Evolutionary conservation across 2,797 vertebrate genomes (phyloP).

Genomic region (Morus bassanus): DNA sequence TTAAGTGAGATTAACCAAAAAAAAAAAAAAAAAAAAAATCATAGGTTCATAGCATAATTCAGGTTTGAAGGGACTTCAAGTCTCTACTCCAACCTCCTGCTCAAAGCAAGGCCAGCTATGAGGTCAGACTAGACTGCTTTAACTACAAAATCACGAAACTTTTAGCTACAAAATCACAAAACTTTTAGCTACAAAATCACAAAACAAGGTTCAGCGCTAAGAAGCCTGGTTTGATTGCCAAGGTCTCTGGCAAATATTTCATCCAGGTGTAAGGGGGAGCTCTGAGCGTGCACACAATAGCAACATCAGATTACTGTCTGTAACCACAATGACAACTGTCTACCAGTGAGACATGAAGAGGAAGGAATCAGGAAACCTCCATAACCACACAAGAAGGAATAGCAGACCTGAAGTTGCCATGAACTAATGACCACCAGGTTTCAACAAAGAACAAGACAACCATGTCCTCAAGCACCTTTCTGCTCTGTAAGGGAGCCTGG

Average conservation of each 20-base stretch:
- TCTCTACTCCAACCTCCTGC: background rate
- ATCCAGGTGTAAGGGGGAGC: background rate
- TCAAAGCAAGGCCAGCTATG: background rate
- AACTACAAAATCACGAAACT: background rate
- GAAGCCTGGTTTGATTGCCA: background rate
- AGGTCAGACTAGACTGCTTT: background rate
- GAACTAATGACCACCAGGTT: background rate
- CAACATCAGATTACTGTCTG: background rate
- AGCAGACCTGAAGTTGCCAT: background rate
- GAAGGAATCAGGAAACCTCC: background rate
- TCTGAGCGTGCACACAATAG: rapidly evolving
- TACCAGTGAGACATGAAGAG: background rate
- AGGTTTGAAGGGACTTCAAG: background rate
- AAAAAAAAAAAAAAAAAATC: background rate
- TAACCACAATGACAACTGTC: background rate
- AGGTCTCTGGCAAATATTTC: background rate
- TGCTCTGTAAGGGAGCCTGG: background rate
- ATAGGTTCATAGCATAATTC: background rate
- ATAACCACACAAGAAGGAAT: background rate
- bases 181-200: background rate
- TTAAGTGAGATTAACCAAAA: background rate
- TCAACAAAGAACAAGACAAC: background rate
- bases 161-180: background rate
- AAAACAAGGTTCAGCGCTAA: background rate
- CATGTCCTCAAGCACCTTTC: background rate